Conservation (phyloP, 2,113 vertebrate genomes). For the Egretta garzetta region DNA sequence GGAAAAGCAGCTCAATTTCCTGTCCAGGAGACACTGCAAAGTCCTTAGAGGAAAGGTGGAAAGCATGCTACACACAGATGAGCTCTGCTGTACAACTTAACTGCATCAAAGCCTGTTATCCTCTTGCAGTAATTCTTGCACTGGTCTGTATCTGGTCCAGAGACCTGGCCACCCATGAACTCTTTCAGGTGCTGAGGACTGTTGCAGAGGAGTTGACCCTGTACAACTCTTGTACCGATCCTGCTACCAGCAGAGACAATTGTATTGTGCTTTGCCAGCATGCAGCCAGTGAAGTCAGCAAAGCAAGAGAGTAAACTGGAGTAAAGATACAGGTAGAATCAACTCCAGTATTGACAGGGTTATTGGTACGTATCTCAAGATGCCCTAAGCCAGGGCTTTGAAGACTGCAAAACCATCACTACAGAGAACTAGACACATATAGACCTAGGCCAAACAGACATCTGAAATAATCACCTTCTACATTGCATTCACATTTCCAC, state of each 20-base stretch:
- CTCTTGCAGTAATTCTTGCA: neutral
- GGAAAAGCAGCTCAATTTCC: neutral
- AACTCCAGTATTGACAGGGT: neutral
- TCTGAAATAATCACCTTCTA: neutral
- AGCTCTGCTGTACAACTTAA: neutral
- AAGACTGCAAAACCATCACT: neutral
- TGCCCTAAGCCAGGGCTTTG: neutral
- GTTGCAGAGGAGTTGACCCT: neutral
- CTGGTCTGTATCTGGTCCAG: neutral
- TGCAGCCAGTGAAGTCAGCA: neutral
- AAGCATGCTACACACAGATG: neutral
- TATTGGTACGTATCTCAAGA: neutral
- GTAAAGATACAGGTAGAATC: neutral
- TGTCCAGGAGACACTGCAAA: neutral
- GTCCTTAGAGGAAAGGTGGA: neutral
- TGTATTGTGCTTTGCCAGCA: neutral
- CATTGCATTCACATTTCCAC: neutral
- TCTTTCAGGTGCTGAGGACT: neutral
- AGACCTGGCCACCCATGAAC: neutral
- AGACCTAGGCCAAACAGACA: neutral
- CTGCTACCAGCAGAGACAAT: neutral
- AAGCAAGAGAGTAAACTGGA: neutral
- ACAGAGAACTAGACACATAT: neutral
- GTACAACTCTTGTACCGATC: neutral
- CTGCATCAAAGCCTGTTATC: neutral